These are phyloP conservation scores for Nasonia longicornis DNA, from an alignment of 1,140 invertebrate species.

Conservation along the genomic window DNA sequence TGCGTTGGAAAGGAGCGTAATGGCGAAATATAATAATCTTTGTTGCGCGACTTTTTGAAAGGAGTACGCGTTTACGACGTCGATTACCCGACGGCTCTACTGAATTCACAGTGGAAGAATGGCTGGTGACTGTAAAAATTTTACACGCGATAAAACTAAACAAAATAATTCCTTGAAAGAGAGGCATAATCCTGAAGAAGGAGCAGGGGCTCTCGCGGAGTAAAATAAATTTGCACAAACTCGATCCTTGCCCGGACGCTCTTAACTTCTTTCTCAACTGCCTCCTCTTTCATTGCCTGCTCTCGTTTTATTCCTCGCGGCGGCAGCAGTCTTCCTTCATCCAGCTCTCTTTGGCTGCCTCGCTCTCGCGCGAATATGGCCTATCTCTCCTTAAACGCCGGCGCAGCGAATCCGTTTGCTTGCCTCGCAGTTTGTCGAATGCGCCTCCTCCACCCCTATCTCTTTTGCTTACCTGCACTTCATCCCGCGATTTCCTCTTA, in stretches of 20 bases:
- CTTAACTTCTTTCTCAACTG: background rate
- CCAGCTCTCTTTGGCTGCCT: background rate
- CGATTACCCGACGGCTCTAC: background rate
- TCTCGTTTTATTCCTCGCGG: conserved; percentile 22
- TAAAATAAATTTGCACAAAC: conserved; percentile 5
- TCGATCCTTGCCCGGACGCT: background rate
- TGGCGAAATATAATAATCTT: background rate
- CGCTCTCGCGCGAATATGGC: background rate
- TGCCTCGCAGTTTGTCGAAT: conserved; percentile 35
- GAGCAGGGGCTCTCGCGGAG: no score
- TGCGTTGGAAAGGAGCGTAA: no score
- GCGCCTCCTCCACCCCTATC: conserved; percentile 8
- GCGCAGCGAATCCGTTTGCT: conserved; percentile 40
- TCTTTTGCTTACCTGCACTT: conserved; percentile 4
- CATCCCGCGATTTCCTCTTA: background rate
- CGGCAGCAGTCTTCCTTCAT: background rate
- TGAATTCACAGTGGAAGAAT: background rate
- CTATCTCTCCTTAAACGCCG: conserved; percentile 26
- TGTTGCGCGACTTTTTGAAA: background rate
- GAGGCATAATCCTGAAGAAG: background rate
- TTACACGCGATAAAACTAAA: conserved; percentile 16
- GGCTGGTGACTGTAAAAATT: background rate
- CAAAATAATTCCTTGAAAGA: background rate
- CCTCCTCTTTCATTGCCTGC: conserved; percentile 17
- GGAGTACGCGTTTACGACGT: background rate